Evolutionary conservation across 2,113 vertebrate species (phyloP), one percentile per base, ranked within the genome.

Genomic region (Serinus canaria): DNA sequence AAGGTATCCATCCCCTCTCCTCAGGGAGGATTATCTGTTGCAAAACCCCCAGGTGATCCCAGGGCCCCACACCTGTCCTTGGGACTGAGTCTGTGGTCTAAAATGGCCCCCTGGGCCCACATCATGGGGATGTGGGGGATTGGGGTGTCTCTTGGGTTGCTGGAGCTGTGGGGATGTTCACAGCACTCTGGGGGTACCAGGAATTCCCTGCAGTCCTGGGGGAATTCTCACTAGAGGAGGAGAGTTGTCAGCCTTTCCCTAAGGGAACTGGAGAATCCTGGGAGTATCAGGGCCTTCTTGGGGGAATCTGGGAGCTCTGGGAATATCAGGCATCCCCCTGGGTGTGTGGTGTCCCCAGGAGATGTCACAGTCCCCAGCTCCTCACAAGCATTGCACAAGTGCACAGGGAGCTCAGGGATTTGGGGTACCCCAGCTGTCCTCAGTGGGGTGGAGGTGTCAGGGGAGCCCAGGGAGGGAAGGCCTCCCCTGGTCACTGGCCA

Each of bases 111-210:
- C 30, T 15, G 55, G n/a, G 46, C 44, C 53, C 49, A 19, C 19
- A 52, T 2, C 5, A 1, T 5, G 23, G 43, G 41, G 46, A 73
- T 1, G 0, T 2, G 14, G 53, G 35, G 15, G 11, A 62, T 4
- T 6, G 3, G 16, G 24, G 33, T 33, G 18, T 22, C 63, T 77
- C 24, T 43, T 20, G 47, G 23, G 11, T 6, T 56, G 50, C 33
- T 64, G 25, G 70, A 62, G 37, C 82, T 75, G 31, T 39, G 58
- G 59, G 43, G 28, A 21, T 66, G 68, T 23, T 70, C 1, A 0
- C 13, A 37, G 64, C 41, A 60, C 50, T 67, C 37, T 27, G 25
- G 25, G 25, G 30, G 18, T 46, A 28, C 30, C 6, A 28, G 5
- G 37, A 62, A 46, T 55, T 87, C 59, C 68, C n/a, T 69, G 9